These are phyloP conservation scores for Chloroclystis v-ata DNA, from an alignment of 2,888 invertebrate genomes.

Conservation along the genomic window DNA sequence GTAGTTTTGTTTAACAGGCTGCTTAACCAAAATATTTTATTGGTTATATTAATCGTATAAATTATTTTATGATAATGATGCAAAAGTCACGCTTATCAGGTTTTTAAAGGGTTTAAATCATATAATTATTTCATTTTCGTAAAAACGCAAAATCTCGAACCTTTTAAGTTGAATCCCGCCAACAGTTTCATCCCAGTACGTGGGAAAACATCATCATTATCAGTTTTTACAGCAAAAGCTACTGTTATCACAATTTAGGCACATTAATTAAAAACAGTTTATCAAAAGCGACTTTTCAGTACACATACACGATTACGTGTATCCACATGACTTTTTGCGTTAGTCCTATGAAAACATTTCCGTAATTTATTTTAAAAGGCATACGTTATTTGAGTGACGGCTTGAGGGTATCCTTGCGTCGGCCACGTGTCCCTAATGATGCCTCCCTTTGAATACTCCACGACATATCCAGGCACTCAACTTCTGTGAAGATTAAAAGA, in stretches of 20 bases:
- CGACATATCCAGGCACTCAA: slow-evolving; percentile 40
- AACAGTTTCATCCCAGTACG: too few species aligned
- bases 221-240: too few species aligned
- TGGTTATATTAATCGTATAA: too few species aligned
- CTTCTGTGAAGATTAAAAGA: not conserved
- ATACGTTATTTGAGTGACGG: slow-evolving; percentile 1
- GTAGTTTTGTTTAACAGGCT: slow-evolving; percentile 17
- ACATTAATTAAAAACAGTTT: too few species aligned
- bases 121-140: too few species aligned
- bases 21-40: slow-evolving; percentile 14
- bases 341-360: not conserved
- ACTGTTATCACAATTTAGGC: too few species aligned
- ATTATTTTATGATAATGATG: slow-evolving; percentile 19
- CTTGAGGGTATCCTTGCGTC: slow-evolving; percentile 23
- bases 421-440: slow-evolving; percentile 47
- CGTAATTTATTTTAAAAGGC: slow-evolving; percentile 1
- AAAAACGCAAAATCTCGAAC: too few species aligned
- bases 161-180: too few species aligned
- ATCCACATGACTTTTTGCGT: not conserved
- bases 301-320: too few species aligned
- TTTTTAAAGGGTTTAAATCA: too few species aligned
- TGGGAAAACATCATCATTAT: too few species aligned
- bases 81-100: slow-evolving; percentile 3
- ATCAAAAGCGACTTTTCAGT: too few species aligned
- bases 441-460: slow-evolving; percentile 56